A percentile compares a stretch with the other conserved stretches of the same genome.
Evolutionary conservation across 2,888 invertebrate genomes (phyloP).

Genomic region (Tineola bisselliella): DNA sequence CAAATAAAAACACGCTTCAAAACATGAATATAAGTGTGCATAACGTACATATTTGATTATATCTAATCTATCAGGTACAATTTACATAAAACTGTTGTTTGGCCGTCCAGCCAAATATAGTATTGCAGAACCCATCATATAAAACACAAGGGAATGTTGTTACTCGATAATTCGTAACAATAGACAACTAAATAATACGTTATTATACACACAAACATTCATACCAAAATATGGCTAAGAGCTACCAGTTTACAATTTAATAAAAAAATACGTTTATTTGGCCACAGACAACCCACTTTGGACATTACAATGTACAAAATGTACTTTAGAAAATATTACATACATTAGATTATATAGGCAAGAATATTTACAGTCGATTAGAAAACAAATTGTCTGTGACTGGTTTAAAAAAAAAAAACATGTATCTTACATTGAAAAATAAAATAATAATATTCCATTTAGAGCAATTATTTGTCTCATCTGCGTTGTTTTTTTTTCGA

Average conservation of each 20-base stretch:
- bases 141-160: background rate
- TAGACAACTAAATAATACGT: background rate
- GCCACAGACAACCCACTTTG: background rate
- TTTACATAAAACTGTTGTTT: constrained; percentile 18
- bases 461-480: too few species aligned
- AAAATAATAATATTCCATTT: too few species aligned
- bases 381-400: background rate
- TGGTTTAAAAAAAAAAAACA: background rate
- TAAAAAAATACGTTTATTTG: background rate
- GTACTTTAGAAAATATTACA: background rate
- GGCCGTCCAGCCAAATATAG: background rate
- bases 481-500: too few species aligned
- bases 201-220: constrained; percentile 15
- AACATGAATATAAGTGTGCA: constrained; percentile 44
- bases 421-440: too few species aligned
- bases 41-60: constrained; percentile 34
- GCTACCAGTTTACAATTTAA: background rate
- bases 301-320: background rate
- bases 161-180: background rate
- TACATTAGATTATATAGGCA: background rate
- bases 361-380: constrained; percentile 3
- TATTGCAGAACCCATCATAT: background rate
- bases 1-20: constrained; percentile 42
- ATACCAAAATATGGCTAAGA: constrained; percentile 1
- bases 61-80: constrained; percentile 49